These are phyloP conservation scores for Chrysogorgia sp. DNA, from an alignment of 92 coral and sea anemone species.

Conservation along the genomic window DNA sequence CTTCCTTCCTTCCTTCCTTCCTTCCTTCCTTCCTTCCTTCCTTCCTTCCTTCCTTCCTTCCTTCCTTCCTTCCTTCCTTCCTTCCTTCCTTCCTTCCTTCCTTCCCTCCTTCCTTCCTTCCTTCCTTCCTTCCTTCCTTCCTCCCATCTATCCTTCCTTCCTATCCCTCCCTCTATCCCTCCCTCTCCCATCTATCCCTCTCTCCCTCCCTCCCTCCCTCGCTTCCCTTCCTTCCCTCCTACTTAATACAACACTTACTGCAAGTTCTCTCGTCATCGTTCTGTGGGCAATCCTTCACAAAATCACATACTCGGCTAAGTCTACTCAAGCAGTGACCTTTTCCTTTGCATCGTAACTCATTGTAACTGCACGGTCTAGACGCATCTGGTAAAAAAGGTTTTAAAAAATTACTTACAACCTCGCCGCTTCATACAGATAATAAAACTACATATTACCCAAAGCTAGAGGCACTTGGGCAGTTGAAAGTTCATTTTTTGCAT, in stretches of 20 bases:
- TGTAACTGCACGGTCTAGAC: constrained; percentile 10
- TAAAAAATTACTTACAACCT: background rate
- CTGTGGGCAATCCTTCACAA: constrained; percentile 70
- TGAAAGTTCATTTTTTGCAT: no score
- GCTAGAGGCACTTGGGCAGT: no score
- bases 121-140: constrained; percentile 62
- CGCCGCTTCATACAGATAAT: no score
- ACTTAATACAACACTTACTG: constrained; percentile 1
- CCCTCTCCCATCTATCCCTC: constrained; percentile 71
- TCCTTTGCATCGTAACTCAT: constrained; percentile 27
- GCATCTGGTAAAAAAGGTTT: constrained; percentile 13
- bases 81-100: background rate
- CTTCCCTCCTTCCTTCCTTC: constrained; percentile 63
- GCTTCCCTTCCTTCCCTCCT: background rate
- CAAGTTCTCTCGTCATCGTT: constrained; percentile 68
- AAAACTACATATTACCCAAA: no score
- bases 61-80: constrained; percentile 54
- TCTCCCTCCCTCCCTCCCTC: constrained; percentile 59
- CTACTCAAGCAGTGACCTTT: constrained; percentile 28
- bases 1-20: constrained; percentile 47
- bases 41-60: constrained; percentile 72
- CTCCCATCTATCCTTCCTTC: no score
- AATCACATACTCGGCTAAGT: constrained; percentile 73
- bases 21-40: background rate
- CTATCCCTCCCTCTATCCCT: no score